These are phyloP conservation scores for Ciona savignyi DNA, from an alignment of 23 tunicate species.

Conservation along the genomic window DNA sequence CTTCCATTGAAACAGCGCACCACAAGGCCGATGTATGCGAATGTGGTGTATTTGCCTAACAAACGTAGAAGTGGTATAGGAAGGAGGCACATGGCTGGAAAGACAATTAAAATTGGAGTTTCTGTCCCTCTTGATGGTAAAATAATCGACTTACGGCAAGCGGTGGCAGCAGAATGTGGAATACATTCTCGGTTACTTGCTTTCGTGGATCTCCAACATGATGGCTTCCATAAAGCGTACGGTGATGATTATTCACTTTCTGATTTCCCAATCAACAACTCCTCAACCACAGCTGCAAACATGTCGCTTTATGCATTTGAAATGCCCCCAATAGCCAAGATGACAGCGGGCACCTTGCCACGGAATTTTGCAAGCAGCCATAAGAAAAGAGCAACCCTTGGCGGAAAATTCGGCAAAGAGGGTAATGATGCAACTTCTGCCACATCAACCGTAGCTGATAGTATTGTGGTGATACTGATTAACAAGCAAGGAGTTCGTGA, in stretches of 20 bases:
- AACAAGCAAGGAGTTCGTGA: conserved; percentile 52
- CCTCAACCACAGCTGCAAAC: conserved; percentile 11
- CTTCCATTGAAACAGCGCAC: conserved; percentile 68
- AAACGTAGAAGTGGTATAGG: conserved; percentile 35
- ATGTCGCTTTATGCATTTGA: conserved; percentile 74
- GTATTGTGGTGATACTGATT: conserved; percentile 44
- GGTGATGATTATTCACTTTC: conserved; percentile 48
- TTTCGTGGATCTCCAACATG: conserved; percentile 63
- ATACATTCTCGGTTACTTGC: conserved; percentile 70
- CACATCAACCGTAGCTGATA: conserved; percentile 9
- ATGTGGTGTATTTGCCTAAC: conserved; percentile 54
- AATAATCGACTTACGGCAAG: conserved; percentile 54
- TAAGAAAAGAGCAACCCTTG: conserved; percentile 41
- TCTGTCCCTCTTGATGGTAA: conserved; percentile 49
- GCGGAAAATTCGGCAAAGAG: conserved; percentile 22
- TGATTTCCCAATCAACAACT: conserved; percentile 25
- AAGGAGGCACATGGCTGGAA: conserved; percentile 24
- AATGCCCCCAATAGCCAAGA: conserved; percentile 64
- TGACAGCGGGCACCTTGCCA: conserved; percentile 91
- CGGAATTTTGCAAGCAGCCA: conserved; percentile 72
- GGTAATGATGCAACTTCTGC: not conserved
- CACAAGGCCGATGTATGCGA: conserved; percentile 64
- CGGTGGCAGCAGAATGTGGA: conserved; percentile 75
- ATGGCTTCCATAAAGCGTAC: conserved; percentile 70
- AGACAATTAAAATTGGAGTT: conserved; percentile 41